Conservation (phyloP, 2,888 invertebrate species). For the Phortica okadai region DNA sequence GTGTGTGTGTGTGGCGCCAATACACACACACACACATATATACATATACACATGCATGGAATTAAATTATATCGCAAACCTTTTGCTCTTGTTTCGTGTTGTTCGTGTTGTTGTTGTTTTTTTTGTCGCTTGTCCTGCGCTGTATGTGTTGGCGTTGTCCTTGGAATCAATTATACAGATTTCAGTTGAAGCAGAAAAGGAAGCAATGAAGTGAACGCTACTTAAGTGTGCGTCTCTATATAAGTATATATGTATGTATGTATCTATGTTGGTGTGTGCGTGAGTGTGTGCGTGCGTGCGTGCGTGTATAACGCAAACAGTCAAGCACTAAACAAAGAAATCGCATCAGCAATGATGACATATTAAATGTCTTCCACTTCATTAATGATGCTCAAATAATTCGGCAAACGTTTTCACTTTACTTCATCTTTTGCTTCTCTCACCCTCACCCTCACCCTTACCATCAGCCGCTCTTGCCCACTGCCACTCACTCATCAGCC, state of each 20-base stretch:
- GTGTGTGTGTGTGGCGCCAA: background rate
- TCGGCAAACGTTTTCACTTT: background rate
- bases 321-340: slow-evolving; percentile 26
- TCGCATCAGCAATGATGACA: slow-evolving; percentile 24
- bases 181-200: slow-evolving; percentile 38
- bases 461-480: no score
- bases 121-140: background rate
- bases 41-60: background rate
- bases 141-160: slow-evolving; percentile 29
- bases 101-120: background rate
- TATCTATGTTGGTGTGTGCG: background rate
- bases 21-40: background rate
- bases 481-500: no score
- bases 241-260: background rate
- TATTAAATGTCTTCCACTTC: slow-evolving; percentile 31
- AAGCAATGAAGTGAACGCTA: slow-evolving; percentile 1
- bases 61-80: background rate
- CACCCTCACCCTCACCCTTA: background rate
- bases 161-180: slow-evolving; percentile 64
- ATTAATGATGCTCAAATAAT: slow-evolving; percentile 23
- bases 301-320: background rate
- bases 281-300: background rate
- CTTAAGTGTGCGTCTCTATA: background rate
- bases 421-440: background rate
- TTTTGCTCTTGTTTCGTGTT: background rate